phyloP scores from a whole-genome alignment of 1,140 invertebrate species.

The Teleogryllus occipitalis region DNA sequence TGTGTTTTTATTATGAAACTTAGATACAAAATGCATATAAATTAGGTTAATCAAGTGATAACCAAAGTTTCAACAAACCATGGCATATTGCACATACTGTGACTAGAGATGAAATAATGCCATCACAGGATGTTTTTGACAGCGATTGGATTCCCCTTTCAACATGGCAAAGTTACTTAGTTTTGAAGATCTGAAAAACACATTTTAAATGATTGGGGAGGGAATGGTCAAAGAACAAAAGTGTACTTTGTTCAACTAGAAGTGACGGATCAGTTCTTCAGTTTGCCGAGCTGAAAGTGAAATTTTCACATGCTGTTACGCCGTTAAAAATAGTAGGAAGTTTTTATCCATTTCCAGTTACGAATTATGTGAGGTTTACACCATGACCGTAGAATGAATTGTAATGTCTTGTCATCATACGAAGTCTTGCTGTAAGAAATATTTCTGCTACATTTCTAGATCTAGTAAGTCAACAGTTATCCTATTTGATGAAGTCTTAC shows the following conservation, averaged over 20 bases:
- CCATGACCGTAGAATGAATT: not conserved
- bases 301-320: too few relatives aligned
- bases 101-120: not conserved
- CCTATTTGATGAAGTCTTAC: too few relatives aligned
- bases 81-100: slow-evolving; percentile 4
- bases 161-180: too few relatives aligned
- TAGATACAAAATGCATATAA: not conserved
- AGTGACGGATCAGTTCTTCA: not conserved
- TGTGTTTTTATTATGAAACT: not conserved
- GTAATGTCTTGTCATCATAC: not conserved
- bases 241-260: too few relatives aligned
- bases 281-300: not conserved
- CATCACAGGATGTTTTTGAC: not conserved
- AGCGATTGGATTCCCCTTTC: too few relatives aligned
- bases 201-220: too few relatives aligned
- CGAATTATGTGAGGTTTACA: not conserved
- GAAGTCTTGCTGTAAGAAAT: too few relatives aligned
- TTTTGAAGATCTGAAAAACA: too few relatives aligned
- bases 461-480: too few relatives aligned
- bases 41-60: not conserved
- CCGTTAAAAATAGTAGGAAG: too few relatives aligned
- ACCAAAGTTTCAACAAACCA: not conserved
- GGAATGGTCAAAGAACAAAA: too few relatives aligned
- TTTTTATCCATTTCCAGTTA: not conserved
- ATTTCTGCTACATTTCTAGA: too few relatives aligned